Evolutionary conservation across 2,888 invertebrate genomes (phyloP), one percentile per base, ranked within the genome.

Genomic region (Eulithis prunata): DNA sequence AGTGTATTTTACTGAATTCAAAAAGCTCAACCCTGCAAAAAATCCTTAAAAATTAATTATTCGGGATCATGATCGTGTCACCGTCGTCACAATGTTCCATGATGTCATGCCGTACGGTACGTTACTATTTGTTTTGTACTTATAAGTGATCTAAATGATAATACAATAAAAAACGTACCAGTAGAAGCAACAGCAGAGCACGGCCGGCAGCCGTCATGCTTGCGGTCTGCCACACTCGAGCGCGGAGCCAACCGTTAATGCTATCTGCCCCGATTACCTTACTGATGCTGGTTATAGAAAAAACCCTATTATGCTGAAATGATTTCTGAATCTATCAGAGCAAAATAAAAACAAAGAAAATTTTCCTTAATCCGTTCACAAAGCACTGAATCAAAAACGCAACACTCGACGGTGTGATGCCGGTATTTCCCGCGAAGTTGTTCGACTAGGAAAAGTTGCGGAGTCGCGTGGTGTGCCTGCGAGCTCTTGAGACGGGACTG

Each of bases 211-310:
- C 89, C 93, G 93, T 93, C 93, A 93, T 93, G 93, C 89, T 92
- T 90, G 90, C 88, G 87, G 88, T 88, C 91, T 87, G 87, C 90
- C 90, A 90, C 92, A 93, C 88, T 90, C 86, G 89, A 93, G 88
- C 91, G 92, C 90, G 86, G 91, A 89, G 80, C 87, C 91, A 87
- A 93, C 93, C 93, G 93, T 93, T 93, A 92, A 91, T 83, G 81
- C 85, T 93, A 88, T 92, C 89, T 92, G 93, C 92, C 92, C 93
- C 93, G 91, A 92, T 93, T 91, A 91, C 89, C 85, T 87, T 88
- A 85, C 89, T 83, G 82, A 81, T 79, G 80, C 80, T 81, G 80
- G 81, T 83, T 84, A 76, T 77, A 79, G 83, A 88, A 90, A 70
- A 89, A 85, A 89, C 85, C 77, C 75, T 66, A 67, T 67, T 71